phyloP scores from a whole-genome alignment of 1,140 invertebrate genomes.

The Cardiocondyla obscurior region DNA sequence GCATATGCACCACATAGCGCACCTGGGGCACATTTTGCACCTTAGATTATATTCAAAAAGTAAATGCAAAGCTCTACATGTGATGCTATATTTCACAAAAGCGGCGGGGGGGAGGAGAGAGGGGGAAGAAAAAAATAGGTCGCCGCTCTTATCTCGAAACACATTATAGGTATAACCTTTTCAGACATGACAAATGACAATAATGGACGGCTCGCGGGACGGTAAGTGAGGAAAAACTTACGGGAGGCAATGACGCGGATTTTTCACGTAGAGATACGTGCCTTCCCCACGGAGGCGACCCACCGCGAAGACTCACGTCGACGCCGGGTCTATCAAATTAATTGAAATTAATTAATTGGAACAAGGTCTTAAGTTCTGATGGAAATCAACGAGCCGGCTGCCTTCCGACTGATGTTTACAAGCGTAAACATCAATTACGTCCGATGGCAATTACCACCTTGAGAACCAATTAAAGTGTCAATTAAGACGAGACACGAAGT shows the following conservation, averaged over 20 bases:
- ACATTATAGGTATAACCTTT: constrained; percentile 49
- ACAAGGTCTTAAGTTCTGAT: constrained; percentile 1
- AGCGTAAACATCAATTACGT: constrained; percentile 39
- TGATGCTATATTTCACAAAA: constrained; percentile 46
- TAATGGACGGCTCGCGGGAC: constrained; percentile 29
- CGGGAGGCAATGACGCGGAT: constrained; percentile 18
- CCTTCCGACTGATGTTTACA: constrained; percentile 9
- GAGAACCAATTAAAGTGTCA: constrained; percentile 48
- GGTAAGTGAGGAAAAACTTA: constrained; percentile 36
- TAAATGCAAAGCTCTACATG: constrained; percentile 42
- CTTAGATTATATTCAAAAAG: constrained; percentile 57
- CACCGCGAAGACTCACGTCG: background rate
- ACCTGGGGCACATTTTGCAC: constrained; percentile 55
- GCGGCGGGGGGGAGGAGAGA: background rate
- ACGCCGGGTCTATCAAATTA: constrained; percentile 23
- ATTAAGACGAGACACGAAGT: constrained; percentile 41
- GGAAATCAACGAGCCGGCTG: constrained; percentile 1
- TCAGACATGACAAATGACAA: constrained; percentile 51
- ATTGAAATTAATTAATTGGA: constrained; percentile 36
- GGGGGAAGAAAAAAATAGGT: constrained; percentile 18
- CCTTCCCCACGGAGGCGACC: background rate
- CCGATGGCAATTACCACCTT: background rate
- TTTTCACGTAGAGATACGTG: constrained; percentile 25
- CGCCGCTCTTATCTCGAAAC: constrained; percentile 42
- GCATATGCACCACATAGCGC: constrained; percentile 42